Percentiles rank a stretch among this genome's conserved stretches.
Evolutionary conservation across 2,113 vertebrate genomes (phyloP).

Genomic region (Daphoenositta chrysoptera): DNA sequence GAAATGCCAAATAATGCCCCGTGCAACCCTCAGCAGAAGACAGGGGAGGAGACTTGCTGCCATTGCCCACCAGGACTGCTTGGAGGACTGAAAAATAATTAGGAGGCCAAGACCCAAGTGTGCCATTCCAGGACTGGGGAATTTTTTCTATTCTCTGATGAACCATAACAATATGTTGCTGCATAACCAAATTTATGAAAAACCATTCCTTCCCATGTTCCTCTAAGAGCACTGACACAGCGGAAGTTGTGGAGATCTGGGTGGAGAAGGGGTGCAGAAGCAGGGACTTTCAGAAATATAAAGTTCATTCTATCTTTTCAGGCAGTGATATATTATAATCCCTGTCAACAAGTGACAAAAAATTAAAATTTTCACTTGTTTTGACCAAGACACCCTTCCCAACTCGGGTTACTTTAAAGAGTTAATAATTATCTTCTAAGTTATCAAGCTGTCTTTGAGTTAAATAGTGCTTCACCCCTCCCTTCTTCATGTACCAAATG

Average conservation of each 20-base stretch:
- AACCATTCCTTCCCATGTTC: neutral
- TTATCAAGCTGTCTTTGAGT: neutral
- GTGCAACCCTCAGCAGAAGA: neutral
- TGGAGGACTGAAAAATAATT: neutral
- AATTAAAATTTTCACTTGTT: neutral
- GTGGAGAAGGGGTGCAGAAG: neutral
- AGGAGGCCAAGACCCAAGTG: neutral
- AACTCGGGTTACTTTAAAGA: neutral
- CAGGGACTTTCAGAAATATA: neutral
- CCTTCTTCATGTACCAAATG: neutral
- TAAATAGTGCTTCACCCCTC: neutral
- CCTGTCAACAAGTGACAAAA: neutral
- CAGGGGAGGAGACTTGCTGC: neutral
- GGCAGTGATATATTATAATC: neutral
- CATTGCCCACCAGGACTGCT: neutral
- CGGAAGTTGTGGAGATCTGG: neutral
- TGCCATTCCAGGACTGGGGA: neutral
- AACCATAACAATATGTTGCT: neutral
- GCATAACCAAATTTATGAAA: neutral
- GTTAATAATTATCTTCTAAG: neutral
- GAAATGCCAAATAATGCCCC: neutral
- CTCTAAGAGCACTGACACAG: neutral
- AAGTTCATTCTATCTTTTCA: neutral
- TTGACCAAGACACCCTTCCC: neutral
- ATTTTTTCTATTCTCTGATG: neutral